Conservation (phyloP, 2,888 invertebrate genomes). For the Mythimna albipuncta region DNA sequence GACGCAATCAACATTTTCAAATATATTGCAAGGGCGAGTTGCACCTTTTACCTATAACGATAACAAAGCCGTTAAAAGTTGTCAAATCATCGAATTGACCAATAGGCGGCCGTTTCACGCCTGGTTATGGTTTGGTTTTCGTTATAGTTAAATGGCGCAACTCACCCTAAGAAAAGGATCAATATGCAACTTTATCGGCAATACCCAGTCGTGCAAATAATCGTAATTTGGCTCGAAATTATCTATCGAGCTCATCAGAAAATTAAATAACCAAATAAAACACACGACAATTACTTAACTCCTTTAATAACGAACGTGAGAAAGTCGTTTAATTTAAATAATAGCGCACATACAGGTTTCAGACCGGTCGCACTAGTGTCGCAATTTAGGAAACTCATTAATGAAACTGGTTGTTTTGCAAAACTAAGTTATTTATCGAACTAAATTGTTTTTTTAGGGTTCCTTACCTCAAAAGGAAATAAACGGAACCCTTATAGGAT, state of each 20-base stretch:
- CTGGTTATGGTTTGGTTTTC: too few relatives aligned
- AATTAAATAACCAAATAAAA: constrained; percentile 17
- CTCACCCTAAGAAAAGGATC: background rate
- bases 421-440: constrained; percentile 11
- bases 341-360: constrained; percentile 31
- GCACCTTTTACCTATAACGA: too few relatives aligned
- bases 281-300: constrained; percentile 30
- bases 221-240: constrained; percentile 4
- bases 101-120: too few relatives aligned
- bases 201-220: constrained; percentile 8
- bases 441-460: background rate
- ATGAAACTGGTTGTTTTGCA: constrained; percentile 53
- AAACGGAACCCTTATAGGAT: too few relatives aligned
- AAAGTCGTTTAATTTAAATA: constrained; percentile 53
- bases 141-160: too few relatives aligned
- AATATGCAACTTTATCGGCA: background rate
- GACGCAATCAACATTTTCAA: too few relatives aligned
- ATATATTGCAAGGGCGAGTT: too few relatives aligned
- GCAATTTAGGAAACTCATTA: constrained; percentile 40
- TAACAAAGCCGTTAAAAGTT: too few relatives aligned
- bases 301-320: constrained; percentile 33
- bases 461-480: too few relatives aligned
- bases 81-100: too few relatives aligned
- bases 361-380: constrained; percentile 37
- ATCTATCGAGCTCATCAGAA: constrained; percentile 33